These are phyloP conservation scores for Spialia ferax DNA, from an alignment of 2,888 invertebrate species.

Conservation along the genomic window DNA sequence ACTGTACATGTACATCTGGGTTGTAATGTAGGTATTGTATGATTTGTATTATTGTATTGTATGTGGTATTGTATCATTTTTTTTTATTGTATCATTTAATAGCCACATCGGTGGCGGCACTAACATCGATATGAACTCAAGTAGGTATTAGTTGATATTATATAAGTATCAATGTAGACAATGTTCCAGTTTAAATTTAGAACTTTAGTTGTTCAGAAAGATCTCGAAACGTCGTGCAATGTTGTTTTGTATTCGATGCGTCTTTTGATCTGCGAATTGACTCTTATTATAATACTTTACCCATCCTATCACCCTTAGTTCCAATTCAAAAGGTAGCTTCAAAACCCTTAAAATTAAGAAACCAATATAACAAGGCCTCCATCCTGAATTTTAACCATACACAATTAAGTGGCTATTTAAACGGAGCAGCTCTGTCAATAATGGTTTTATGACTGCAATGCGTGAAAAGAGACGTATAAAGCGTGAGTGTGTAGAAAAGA, in stretches of 20 bases:
- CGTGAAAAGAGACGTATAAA: background rate
- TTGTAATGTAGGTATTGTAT: too few relatives aligned
- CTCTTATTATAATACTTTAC: background rate
- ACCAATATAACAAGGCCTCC: background rate
- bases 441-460: background rate
- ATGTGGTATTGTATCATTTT: too few relatives aligned
- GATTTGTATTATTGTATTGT: too few relatives aligned
- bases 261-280: background rate
- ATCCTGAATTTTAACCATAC: background rate
- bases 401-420: background rate
- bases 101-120: too few relatives aligned
- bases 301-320: background rate
- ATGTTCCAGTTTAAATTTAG: background rate
- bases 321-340: background rate
- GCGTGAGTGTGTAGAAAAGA: background rate
- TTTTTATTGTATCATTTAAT: too few relatives aligned
- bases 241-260: background rate
- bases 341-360: background rate
- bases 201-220: background rate
- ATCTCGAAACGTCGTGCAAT: background rate
- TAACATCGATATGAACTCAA: too few relatives aligned
- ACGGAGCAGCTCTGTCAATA: background rate
- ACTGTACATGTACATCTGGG: too few relatives aligned
- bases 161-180: background rate
- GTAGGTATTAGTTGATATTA: background rate